Base-by-base conservation (phyloP, 2,113 vertebrate genomes). In the Microcebus murinus region DNA sequence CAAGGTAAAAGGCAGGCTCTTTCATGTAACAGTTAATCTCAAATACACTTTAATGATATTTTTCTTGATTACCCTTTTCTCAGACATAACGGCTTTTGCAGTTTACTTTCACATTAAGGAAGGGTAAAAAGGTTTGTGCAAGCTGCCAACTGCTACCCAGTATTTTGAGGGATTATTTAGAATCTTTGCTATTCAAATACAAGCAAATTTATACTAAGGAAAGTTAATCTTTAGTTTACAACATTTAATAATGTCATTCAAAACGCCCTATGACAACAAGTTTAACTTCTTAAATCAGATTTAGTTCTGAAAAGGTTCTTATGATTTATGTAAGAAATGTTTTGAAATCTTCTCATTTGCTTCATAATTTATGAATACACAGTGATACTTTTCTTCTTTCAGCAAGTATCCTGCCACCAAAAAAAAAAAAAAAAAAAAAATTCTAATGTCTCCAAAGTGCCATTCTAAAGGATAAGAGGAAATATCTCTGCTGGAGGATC, bases 31-130 rank as follows among this genome's bases (percentile, higher is more conserved):
- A 95, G 59, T 96, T 98, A 90, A 96, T 95, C 92, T 86, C 68
- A 92, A 93, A 95, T 96, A 79, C 87, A 97, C 95, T 98, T 94
- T 96, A 90, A 97, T 96, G 94, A 95, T 97, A 94, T 97, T 97
- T 96, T 92, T 95, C 90, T 88, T 96, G 94, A 97, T 97, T 98
- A 98, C 96, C 95, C 98, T 98, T 93, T 97, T 91, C 88, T 87
- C 91, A 92, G 80, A 87, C 20, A 36, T 34, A 70, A 74, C 10
- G 15, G 88, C 68, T 20, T 79, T 82, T 55, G 57, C 65, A 80
- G 95, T 96, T 96, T 95, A 91, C 92, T 96, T 96, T 94, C 85
- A 96, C 85, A 79, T 92, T 88, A 91, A 97, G 21, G 84, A 94
- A 92, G 92, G 77, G 84, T 94, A 74, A 97, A 73, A 97, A 97